Evolutionary conservation across 2,888 invertebrate genomes (phyloP), one percentile per base, ranked within the genome.

Genomic region (Orthosia incerta): DNA sequence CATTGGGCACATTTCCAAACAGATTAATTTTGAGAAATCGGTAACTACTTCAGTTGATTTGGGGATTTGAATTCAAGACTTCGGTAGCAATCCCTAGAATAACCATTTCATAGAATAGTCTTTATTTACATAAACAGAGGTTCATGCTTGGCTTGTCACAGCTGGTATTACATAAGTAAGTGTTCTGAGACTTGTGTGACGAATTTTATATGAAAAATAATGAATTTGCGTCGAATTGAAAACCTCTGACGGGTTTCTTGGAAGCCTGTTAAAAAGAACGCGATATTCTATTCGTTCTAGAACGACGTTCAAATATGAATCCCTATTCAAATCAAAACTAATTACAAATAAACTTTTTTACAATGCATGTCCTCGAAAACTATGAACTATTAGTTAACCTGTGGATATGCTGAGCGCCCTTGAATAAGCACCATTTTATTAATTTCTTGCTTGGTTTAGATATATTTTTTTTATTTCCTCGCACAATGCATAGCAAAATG

Each of bases 11-110:
- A 15, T 3, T 9, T 50, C 20, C 18, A 68, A 68, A 68, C 18
- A 26, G 45, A 57, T 68, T 68, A 18, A 51, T 20, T 16, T 11
- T 20, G 1, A 23, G 45, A 78, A 69, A 59, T 39, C 31, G 12
- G 70, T 57, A 71, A 59, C 31, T 53, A 53, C 23, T 53, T 48
- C 13, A 3, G 31, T 20, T 59, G 31, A 79, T 53, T 71, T 23
- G 46, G 13, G 2, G 1, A 74, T 79, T 79, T 45, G n/a, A 48
- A 74, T 74, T 79, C 59, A 74, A 60, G 59, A 53, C 45, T 20
- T 18, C 31, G n/a, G 78, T 23, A 51, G 45, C 13, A 31, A 57
- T 74, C 26, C 31, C 12, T 4, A 31, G 31, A 48, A 71, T 76
- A 48, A 64, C 45, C n/a, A 74, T 79, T 79, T 45, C n/a, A 50